Percentiles rank a stretch among this genome's conserved stretches.
These are phyloP conservation scores for Bryconaethiops microstoma DNA, from an alignment of 2,797 vertebrate species.

Conservation along the genomic window DNA sequence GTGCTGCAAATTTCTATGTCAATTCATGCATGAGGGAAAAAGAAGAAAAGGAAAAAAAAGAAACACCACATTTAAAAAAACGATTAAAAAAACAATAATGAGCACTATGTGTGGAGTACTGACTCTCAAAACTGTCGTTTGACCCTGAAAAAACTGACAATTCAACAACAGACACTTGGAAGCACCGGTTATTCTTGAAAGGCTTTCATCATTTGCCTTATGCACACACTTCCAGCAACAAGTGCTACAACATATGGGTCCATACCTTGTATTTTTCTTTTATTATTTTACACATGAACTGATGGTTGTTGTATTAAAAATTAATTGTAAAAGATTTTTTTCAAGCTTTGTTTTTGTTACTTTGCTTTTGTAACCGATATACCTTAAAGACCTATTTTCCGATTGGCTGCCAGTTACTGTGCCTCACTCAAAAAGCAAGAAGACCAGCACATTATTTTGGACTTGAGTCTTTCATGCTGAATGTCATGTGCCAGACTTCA, in stretches of 20 bases:
- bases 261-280: too few species aligned
- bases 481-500: too few species aligned
- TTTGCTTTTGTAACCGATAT: too few species aligned
- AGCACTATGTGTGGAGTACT: not conserved
- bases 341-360: too few species aligned
- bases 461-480: too few species aligned
- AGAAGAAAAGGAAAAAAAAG: not conserved
- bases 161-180: not conserved
- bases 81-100: not conserved
- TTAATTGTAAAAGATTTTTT: too few species aligned
- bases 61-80: conserved; percentile 8
- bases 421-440: too few species aligned
- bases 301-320: too few species aligned
- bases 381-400: too few species aligned
- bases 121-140: conserved; percentile 1
- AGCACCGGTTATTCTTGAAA: not conserved
- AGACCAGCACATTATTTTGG: too few species aligned
- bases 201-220: not conserved
- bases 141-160: not conserved
- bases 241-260: not conserved
- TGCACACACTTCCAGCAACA: not conserved
- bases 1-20: conserved; percentile 18
- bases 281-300: too few species aligned
- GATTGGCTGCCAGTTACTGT: too few species aligned
- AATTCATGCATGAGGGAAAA: conserved; percentile 24